Conservation (phyloP, 2,888 invertebrate species). For the Hesperia comma region DNA sequence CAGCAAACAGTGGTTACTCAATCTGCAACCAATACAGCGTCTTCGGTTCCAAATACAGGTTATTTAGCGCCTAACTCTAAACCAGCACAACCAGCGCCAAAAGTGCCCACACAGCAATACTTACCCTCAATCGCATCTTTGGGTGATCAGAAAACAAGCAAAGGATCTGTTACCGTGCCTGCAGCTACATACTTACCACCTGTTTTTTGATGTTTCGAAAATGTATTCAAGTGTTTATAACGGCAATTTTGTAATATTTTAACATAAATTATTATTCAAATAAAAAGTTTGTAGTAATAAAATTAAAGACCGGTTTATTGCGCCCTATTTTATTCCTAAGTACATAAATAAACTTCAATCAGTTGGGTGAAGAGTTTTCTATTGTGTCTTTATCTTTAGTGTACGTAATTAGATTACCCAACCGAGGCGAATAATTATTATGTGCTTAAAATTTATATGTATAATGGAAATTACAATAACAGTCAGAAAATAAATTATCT, state of each 20-base stretch:
- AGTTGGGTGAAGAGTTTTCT: too few species aligned
- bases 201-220: constrained; percentile 50
- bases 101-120: constrained; percentile 45
- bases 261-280: too few species aligned
- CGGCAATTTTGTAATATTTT: background rate
- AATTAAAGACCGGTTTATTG: too few species aligned
- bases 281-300: too few species aligned
- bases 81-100: constrained; percentile 31
- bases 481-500: too few species aligned
- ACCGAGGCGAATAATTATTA: too few species aligned
- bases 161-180: constrained; percentile 55
- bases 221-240: background rate
- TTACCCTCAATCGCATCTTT: constrained; percentile 54
- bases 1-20: constrained; percentile 11
- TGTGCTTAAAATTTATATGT: too few species aligned
- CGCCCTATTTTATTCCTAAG: too few species aligned
- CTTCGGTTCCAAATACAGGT: constrained; percentile 41
- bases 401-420: too few species aligned
- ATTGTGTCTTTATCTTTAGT: too few species aligned
- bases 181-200: constrained; percentile 71
- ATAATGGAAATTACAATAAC: too few species aligned
- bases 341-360: too few species aligned
- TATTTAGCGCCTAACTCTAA: constrained; percentile 47
- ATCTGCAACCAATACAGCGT: constrained; percentile 18
- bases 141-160: constrained; percentile 32